These are phyloP conservation scores for Phengaris alcon DNA, from an alignment of 2,888 invertebrate species.

Conservation along the genomic window DNA sequence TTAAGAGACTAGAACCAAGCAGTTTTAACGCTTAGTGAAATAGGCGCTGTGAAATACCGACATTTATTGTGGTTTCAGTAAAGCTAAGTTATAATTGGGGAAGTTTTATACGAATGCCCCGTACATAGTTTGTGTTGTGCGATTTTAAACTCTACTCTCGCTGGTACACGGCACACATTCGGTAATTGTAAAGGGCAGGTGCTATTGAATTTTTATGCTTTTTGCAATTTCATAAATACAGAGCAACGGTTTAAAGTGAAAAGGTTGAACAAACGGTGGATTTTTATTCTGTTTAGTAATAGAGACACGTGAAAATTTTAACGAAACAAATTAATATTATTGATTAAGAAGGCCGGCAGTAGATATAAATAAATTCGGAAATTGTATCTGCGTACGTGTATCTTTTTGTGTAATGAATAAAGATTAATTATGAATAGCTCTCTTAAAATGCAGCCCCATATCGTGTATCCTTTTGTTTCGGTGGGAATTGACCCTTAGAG, in stretches of 20 bases:
- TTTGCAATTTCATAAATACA: conserved; percentile 17
- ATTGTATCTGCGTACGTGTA: no score
- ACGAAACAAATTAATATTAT: no score
- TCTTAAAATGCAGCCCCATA: no score
- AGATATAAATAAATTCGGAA: no score
- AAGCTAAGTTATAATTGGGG: conserved; percentile 24
- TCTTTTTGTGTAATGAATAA: no score
- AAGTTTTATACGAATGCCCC: conserved; percentile 2
- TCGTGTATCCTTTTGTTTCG: no score
- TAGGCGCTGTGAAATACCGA: not conserved
- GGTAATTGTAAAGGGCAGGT: not conserved
- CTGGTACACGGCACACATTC: not conserved
- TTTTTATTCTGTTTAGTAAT: not conserved
- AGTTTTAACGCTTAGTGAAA: not conserved
- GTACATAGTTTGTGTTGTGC: not conserved
- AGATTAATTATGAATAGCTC: no score
- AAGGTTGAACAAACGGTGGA: not conserved
- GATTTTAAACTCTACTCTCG: conserved; percentile 9
- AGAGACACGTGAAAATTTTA: not conserved
- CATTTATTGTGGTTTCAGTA: conserved; percentile 24
- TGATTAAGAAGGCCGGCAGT: no score
- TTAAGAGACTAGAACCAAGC: no score
- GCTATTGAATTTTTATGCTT: conserved; percentile 24
- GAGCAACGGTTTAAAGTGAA: not conserved
- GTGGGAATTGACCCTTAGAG: no score